These are phyloP conservation scores for Heterohyrax brucei DNA, from an alignment of 2,797 vertebrate genomes.

Conservation along the genomic window DNA sequence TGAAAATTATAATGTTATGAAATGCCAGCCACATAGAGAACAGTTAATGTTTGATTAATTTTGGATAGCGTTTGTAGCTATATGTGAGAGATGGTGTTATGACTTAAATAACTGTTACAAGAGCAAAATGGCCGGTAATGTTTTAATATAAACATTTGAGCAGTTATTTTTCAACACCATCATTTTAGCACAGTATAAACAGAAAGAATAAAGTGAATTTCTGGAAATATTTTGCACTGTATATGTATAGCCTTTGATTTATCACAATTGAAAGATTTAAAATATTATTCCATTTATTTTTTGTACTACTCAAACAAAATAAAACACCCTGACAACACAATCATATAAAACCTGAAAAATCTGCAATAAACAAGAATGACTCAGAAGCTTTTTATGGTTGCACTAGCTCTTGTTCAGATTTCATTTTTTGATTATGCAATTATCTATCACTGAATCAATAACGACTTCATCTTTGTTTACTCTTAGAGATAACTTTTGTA, in stretches of 20 bases:
- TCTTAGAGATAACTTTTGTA: constrained; percentile 43
- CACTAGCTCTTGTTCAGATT: constrained; percentile 15
- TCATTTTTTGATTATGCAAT: constrained; percentile 59
- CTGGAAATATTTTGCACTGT: constrained; percentile 55
- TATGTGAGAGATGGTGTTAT: neutral
- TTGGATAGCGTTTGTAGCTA: constrained; percentile 48
- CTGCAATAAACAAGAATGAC: constrained; percentile 56
- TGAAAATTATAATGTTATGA: constrained; percentile 27
- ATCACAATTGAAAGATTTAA: constrained; percentile 58
- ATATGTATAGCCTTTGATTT: constrained; percentile 34
- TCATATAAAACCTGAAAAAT: constrained; percentile 19
- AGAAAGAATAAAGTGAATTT: constrained; percentile 27
- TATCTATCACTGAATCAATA: neutral
- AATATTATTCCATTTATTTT: constrained; percentile 55
- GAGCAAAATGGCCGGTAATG: neutral
- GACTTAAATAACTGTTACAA: constrained; percentile 12
- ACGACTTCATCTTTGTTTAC: constrained; percentile 50
- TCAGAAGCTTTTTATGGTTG: constrained; percentile 27
- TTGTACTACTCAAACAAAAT: neutral
- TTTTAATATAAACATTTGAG: constrained; percentile 58
- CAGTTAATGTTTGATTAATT: constrained; percentile 59
- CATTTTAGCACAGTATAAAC: constrained; percentile 67
- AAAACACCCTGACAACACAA: neutral
- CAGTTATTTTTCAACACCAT: constrained; percentile 53
- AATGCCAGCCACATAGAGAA: neutral